Evolutionary conservation across 1,140 invertebrate genomes (phyloP).

Genomic region (Littorina saxatilis): DNA sequence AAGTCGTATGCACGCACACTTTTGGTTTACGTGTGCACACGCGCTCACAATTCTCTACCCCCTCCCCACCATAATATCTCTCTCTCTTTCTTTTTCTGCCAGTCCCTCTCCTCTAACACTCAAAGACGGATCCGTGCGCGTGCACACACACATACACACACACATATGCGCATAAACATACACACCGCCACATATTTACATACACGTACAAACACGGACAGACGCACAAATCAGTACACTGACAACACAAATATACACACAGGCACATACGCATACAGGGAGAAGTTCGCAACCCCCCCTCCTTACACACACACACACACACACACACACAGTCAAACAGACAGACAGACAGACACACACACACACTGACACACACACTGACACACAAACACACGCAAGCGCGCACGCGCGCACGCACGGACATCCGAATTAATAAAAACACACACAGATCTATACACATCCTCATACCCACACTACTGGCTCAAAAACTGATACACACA

Average conservation of each 20-base stretch:
- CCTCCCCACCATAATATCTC: neutral
- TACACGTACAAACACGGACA: neutral
- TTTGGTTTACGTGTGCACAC: too few relatives aligned
- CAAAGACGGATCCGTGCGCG: neutral
- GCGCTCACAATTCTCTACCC: neutral
- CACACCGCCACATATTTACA: neutral
- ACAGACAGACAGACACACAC: constrained; percentile 6
- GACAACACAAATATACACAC: neutral
- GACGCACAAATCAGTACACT: neutral
- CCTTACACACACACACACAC: neutral
- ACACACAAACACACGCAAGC: constrained; percentile 1
- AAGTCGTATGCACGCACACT: too few relatives aligned
- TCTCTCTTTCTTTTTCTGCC: constrained; percentile 5
- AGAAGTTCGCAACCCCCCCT: too few relatives aligned
- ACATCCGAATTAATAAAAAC: neutral
- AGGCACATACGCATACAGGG: neutral
- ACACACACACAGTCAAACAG: constrained; percentile 4
- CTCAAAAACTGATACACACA: neutral
- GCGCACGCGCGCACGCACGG: neutral
- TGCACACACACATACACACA: neutral
- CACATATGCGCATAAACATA: neutral
- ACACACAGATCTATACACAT: constrained; percentile 5
- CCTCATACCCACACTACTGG: neutral
- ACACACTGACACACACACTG: constrained; percentile 16
- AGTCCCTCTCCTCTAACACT: neutral